Base-by-base conservation (phyloP, 2,888 invertebrate species). In the Orthosia gracilis region DNA sequence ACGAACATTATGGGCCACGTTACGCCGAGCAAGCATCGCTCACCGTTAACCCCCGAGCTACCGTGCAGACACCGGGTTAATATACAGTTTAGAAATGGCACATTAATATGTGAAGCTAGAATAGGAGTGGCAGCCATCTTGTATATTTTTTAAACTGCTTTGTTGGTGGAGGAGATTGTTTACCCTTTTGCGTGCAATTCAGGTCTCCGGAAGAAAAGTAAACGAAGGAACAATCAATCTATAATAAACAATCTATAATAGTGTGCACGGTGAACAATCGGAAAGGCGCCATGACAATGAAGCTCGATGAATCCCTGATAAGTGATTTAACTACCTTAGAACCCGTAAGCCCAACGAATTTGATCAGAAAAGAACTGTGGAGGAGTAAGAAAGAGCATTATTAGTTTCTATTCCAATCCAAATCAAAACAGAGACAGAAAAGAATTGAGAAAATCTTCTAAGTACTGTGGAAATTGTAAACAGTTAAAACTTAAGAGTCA, bases 1-100 rank as follows among this genome's bases (percentile, higher is more conserved):
- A 52, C 57, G 69, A 70, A 66, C 72, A 49, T 84, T 86, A 86
- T 73, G 75, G 26, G 69, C 73, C 75, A 69, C 81, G 84, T 71
- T 68, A 69, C 85, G 85, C 54, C 79, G 73, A 69, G 64, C 80
- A 63, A 58, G 71, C 69, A 75, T 59, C 5, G 45, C 74, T 67
- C 69, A 84, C 86, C 86, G 85, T 86, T 85, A 86, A 81, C 78
- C 78, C 72, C 55, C 47, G 54, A 77, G 73, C 84, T 86, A 73
- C 83, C 49, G 84, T 49, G 55, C 31, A 50, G 21, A 40, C 58
- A 1, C 17, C 54, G 50, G 82, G 77, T 77, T 79, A 55, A 59
- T 63, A 69, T 13, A 77, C 62, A 58, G 76, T 78, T 82, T 59
- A 66, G 62, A 69, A 17, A 69, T 76, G 57, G 40, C 62, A 76